Evolutionary conservation across 2,888 invertebrate genomes (phyloP).

Genomic region (Nymphalis urticae): DNA sequence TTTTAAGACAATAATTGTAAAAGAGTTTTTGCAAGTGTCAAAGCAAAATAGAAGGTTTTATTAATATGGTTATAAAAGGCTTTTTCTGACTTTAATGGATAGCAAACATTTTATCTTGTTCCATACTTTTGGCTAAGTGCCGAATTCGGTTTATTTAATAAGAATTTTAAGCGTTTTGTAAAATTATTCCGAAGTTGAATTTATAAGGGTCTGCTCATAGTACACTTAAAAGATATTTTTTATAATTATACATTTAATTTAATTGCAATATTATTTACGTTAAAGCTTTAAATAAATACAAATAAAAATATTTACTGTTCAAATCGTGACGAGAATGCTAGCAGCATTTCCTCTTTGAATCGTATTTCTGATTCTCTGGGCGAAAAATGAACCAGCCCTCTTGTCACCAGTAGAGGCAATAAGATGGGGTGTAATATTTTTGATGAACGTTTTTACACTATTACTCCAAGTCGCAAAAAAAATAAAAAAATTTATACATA

Average conservation of each 20-base stretch:
- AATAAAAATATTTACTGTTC: too few species aligned
- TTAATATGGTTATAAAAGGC: conserved; percentile 8
- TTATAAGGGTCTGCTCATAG: background rate
- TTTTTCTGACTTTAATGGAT: conserved; percentile 9
- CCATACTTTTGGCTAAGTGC: conserved; percentile 1
- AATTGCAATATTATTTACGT: too few species aligned
- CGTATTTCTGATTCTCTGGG: too few species aligned
- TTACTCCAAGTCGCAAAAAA: too few species aligned
- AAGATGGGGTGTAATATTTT: too few species aligned
- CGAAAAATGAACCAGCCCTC: too few species aligned
- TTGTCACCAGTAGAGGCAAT: too few species aligned
- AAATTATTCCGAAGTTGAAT: conserved; percentile 1
- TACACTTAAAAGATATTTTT: background rate
- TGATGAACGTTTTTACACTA: too few species aligned
- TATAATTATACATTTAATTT: too few species aligned
- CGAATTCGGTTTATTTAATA: background rate
- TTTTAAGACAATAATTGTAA: background rate
- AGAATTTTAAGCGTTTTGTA: background rate
- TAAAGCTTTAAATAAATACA: too few species aligned
- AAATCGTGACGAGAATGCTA: background rate
- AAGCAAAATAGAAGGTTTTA: conserved; percentile 4
- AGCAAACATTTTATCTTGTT: conserved; percentile 7
- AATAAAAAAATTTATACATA: too few species aligned
- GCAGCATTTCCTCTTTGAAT: too few species aligned
- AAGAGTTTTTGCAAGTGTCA: conserved; percentile 2